Evolutionary conservation across 2,113 vertebrate genomes (phyloP), one percentile per base, ranked within the genome.

Genomic region (Origma solitaria): DNA sequence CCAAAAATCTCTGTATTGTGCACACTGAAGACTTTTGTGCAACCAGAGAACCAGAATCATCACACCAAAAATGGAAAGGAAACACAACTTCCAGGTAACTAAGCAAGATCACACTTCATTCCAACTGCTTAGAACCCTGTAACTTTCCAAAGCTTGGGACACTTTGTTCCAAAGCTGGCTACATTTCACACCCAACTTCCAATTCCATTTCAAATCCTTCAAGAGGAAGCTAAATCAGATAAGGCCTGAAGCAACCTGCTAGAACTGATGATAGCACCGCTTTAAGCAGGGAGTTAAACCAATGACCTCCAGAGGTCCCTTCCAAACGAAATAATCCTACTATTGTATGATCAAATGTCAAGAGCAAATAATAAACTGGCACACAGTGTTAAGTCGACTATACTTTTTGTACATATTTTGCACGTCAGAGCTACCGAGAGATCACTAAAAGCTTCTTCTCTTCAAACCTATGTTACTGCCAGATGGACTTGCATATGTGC

Each of bases 401-500:
- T 5, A 65, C 5, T 44, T 82, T 25, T 47, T 68, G 44, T 47
- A 54, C 15, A 22, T 16, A 24, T 15, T 78, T 37, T 45, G 11
- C 10, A 25, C 2, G n/a, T 13, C 12, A 33, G 20, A 73, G 10
- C 25, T 91, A 64, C 38, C 57, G 11, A 10, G 25, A 45, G 6
- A 16, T 72, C n/a, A 38, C 19, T 19, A 66, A 61, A 82, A 61
- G 9, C 18, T 14, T 44, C 9, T 50, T 72, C 21, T 45, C 11
- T 61, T 58, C n/a, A 79, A 37, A 44, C 54, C 31, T 37, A 23
- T 4, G 23, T 31, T 53, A 65, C 3, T 73, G 45, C 31, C 62
- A 65, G 31, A 23, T 1, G 2, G 38, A 70, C 19, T 81, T 47
- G 30, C 35, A 14, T 10, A 64, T 0, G 0, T 5, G 15, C 11